Base-by-base conservation (phyloP, 1,140 invertebrate species). In the Magallana ariakensis region DNA sequence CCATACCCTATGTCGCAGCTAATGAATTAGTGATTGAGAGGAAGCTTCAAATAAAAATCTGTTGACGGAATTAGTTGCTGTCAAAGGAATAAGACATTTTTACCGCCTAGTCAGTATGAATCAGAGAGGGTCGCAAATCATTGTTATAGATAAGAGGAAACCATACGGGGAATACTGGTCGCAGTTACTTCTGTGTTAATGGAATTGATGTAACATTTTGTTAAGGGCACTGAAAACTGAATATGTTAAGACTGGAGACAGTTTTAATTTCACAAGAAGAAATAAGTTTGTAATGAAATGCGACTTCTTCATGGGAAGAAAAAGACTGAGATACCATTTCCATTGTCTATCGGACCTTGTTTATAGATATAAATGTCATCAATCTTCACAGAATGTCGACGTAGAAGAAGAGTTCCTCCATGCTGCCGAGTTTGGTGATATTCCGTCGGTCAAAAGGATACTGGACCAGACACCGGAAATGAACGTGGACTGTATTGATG, bases 351-450 rank as follows among this genome's bases (percentile, higher is more conserved):
- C 75, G 46, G 81, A 87, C 53, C 33, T 90, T 80, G 62, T 88
- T n/a, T 85, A 85, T 46, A 85, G 85, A 5, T 89, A 88, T 87
- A 88, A 90, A 87, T 80, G 81, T 87, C 85, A 85, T 83, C 85
- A 89, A 87, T 84, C 70, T 85, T 85, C 85, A 84, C 91, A 90
- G 91, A 81, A 90, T 26, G 84, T 85, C 10, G 88, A 88, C 33
- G 80, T 88, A 16, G 92, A 92, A 81, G 88, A 89, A n/a, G 88
- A 91, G 56, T 92, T 92, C 75, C 82, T 93, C 16, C 89, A 92
- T 85, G 90, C 91, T 8, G 90, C 89, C 9, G 92, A 93, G 85
- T 90, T 92, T 85, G 92, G 92, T 26, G 91, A 92, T 55, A 90
- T 91, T 19, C 89, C 89, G 11, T 90, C 89, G 7, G 91, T 93